Evolutionary conservation across 2,113 vertebrate species (phyloP).

Genomic region (Neopipo cinnamomea): DNA sequence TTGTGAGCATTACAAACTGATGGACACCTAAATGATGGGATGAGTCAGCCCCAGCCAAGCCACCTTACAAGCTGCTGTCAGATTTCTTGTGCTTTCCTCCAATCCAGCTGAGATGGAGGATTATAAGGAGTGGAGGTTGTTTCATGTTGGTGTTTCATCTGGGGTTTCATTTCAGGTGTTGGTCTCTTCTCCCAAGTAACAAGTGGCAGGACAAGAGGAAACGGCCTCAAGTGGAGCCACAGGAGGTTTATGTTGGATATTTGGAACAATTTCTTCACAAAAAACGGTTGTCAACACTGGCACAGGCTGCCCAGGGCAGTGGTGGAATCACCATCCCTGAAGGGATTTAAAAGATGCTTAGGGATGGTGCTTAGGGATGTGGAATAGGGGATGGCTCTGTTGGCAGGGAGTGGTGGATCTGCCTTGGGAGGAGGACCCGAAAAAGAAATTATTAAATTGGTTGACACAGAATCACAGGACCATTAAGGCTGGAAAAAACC

Average conservation of each 20-base stretch:
- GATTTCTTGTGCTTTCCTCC: background rate
- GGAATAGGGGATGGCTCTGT: background rate
- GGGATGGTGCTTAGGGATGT: background rate
- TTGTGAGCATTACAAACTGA: background rate
- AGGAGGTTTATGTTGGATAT: background rate
- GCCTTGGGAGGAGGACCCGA: background rate
- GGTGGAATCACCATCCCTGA: background rate
- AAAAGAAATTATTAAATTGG: background rate
- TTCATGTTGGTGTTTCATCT: background rate
- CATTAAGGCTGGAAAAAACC: background rate
- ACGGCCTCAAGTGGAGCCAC: background rate
- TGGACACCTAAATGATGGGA: background rate
- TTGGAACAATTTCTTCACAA: background rate
- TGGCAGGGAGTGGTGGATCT: fast-evolving
- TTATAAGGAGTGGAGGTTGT: fast-evolving
- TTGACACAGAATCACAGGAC: background rate
- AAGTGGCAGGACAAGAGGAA: background rate
- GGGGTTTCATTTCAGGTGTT: background rate
- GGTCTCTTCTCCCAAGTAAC: too few relatives aligned
- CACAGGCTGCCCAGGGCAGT: background rate
- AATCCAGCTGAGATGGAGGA: background rate
- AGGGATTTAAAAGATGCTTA: background rate
- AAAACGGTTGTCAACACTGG: background rate
- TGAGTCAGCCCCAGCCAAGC: background rate
- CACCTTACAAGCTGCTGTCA: background rate